Base-by-base conservation (phyloP, 1,140 invertebrate species). In the Nixonia krombeini region DNA sequence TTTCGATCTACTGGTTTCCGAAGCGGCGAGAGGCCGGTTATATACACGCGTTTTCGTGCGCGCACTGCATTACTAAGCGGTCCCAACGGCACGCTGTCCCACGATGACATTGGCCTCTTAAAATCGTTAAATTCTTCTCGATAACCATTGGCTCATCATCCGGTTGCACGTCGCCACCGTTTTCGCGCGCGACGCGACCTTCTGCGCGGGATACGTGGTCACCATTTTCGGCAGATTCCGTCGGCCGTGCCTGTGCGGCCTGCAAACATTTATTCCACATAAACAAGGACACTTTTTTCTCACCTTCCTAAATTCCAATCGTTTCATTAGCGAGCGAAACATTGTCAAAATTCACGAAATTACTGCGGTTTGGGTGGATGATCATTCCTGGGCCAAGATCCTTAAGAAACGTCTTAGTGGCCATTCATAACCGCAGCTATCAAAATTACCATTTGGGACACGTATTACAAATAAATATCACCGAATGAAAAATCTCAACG, bases 61-160 rank as follows among this genome's bases (percentile, higher is more conserved):
- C 72, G 81, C 37, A 55, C 73, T 78, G 80, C 76, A 83, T 84
- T 53, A 70, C 58, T 81, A 83, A 81, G 50, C 55, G 47, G 37
- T 21, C 26, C 25, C 45, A 7, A 18, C 18, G 28, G 35, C 51
- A 55, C 53, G 63, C 31, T 26, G 25, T 33, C 31, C 25, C 38
- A 15, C 63, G 55, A 37, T 82, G 84, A 84, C 84, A 85, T 85
- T 85, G 84, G 82, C 84, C 84, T 83, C 81, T 51, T 85, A 83
- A 81, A 80, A 83, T 71, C 73, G 77, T 75, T 76, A 70, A 76
- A 79, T 72, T 73, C 58, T 59, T 53, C 70, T 70, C 44, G 46
- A 70, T 73, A 63, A 56, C 40, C 63, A 70, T 81, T 78, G 69
- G 73, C 78, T 77, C 76, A 77, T 79, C 76, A 52, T 67, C 72